These are phyloP conservation scores for Phocoena sinus DNA, from an alignment of 2,113 vertebrate species.

Conservation along the genomic window DNA sequence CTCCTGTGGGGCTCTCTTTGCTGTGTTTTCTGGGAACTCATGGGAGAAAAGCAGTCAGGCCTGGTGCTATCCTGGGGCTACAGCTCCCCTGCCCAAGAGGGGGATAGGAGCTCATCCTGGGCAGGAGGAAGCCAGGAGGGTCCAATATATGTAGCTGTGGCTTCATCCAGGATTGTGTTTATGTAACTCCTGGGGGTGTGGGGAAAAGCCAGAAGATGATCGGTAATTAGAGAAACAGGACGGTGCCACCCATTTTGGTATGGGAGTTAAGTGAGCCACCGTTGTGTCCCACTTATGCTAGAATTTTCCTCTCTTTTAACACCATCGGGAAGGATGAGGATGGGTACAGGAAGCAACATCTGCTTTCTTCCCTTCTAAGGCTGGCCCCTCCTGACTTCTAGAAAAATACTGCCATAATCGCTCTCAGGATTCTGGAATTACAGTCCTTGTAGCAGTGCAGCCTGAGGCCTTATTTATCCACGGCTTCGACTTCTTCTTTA, in stretches of 20 bases:
- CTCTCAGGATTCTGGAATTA: background rate
- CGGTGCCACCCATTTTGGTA: too few species aligned
- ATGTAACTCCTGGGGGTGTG: background rate
- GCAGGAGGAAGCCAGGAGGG: background rate
- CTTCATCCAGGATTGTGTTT: background rate
- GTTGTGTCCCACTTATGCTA: background rate
- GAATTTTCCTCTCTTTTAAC: background rate
- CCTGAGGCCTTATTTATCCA: background rate
- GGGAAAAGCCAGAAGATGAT: background rate
- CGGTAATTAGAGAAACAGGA: background rate
- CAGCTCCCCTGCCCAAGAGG: background rate
- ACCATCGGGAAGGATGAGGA: background rate
- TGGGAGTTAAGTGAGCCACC: background rate
- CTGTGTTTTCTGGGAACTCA: background rate
- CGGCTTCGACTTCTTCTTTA: conserved; percentile 23
- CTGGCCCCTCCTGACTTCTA: background rate
- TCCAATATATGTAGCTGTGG: background rate
- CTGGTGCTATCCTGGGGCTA: background rate
- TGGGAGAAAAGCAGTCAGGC: background rate
- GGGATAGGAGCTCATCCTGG: background rate
- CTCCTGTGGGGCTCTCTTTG: background rate
- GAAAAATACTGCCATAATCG: background rate
- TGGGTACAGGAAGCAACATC: background rate
- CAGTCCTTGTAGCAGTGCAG: background rate
- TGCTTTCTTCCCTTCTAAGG: background rate